Evolutionary conservation across 2,888 invertebrate genomes (phyloP).

Genomic region (Cephus runcator): DNA sequence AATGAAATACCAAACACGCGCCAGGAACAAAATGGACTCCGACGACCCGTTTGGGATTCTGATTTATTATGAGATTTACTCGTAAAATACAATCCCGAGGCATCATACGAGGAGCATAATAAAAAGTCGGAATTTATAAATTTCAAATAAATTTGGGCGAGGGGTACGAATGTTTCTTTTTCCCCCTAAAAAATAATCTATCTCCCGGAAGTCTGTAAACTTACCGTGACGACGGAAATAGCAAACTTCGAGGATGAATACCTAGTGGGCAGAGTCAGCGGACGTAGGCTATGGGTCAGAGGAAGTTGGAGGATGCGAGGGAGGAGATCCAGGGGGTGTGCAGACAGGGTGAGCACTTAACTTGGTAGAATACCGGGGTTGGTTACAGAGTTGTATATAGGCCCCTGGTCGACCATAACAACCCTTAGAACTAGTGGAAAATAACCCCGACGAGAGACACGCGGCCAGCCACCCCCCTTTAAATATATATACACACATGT

Average conservation of each 20-base stretch:
- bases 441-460: conserved; percentile 29
- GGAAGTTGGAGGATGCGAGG: neutral
- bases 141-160: neutral
- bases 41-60: neutral
- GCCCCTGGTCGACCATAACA: conserved; percentile 33
- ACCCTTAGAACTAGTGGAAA: conserved; percentile 31
- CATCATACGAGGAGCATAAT: neutral
- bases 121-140: neutral
- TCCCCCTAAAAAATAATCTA: neutral
- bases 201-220: neutral
- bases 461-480: neutral
- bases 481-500: neutral
- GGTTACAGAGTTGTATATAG: conserved; percentile 17
- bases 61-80: neutral
- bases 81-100: neutral
- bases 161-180: neutral
- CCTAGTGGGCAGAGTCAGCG: neutral
- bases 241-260: neutral
- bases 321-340: neutral
- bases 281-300: neutral
- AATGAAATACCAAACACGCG: conserved; percentile 25
- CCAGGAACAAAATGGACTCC: neutral
- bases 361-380: neutral
- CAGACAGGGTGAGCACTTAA: neutral
- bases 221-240: neutral